phyloP scores from a whole-genome alignment of 2,888 invertebrate species.

The Galerucella nymphaeae region DNA sequence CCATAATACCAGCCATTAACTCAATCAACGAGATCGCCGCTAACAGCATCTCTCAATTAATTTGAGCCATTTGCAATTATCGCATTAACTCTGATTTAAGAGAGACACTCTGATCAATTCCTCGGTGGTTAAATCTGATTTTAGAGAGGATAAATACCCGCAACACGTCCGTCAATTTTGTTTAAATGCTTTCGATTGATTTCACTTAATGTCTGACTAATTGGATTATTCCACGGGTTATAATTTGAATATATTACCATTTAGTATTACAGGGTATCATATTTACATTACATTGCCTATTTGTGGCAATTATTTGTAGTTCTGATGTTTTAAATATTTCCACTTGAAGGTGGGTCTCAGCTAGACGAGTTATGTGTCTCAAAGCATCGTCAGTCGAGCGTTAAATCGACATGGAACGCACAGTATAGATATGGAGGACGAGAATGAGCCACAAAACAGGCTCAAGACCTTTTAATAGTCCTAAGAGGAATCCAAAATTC shows the following conservation, averaged over 20 bases:
- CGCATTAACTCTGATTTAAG: constrained; percentile 22
- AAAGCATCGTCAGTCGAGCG: no score
- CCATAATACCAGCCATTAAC: constrained; percentile 10
- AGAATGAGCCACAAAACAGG: no score
- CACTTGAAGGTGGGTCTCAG: no score
- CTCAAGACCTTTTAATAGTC: no score
- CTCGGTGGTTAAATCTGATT: constrained; percentile 8
- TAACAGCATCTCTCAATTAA: constrained; percentile 27
- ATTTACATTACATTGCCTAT: no score
- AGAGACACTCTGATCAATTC: constrained; percentile 16
- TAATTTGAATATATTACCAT: background rate
- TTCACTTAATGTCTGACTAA: background rate
- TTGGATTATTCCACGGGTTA: background rate
- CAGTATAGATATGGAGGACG: no score
- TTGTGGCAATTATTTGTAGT: no score
- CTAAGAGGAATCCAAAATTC: no score
- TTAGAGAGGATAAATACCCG: background rate
- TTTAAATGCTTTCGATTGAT: background rate
- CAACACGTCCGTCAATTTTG: constrained; percentile 7
- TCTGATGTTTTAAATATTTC: no score
- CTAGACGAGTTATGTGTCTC: no score
- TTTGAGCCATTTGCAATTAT: constrained; percentile 26
- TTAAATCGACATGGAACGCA: no score
- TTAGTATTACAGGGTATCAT: no score
- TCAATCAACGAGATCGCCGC: constrained; percentile 4